Conservation (phyloP, 2,888 invertebrate species). For the Ophion obscuratus region DNA sequence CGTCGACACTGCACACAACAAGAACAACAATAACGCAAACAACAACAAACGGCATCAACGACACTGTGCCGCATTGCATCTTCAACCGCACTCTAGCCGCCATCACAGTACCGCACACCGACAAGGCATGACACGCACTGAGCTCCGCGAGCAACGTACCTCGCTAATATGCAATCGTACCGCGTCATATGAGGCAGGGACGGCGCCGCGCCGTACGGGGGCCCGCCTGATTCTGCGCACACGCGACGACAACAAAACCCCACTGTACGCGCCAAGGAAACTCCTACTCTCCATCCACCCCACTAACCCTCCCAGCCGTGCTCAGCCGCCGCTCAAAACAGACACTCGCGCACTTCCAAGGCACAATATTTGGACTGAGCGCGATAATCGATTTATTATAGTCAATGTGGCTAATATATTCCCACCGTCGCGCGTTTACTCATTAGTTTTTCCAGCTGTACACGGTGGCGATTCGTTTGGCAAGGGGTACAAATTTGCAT, state of each 20-base stretch:
- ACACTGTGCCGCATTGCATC: constrained; percentile 79
- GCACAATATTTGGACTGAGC: constrained; percentile 38
- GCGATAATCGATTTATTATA: constrained; percentile 51
- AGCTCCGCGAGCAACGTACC: constrained; percentile 74
- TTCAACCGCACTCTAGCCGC: constrained; percentile 82
- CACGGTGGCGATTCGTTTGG: too few relatives aligned
- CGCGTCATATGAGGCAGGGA: constrained; percentile 42
- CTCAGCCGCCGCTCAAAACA: too few relatives aligned
- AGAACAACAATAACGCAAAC: constrained; percentile 77
- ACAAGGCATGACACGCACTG: constrained; percentile 82
- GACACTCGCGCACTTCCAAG: background rate
- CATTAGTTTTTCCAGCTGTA: background rate
- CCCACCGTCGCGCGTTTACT: constrained; percentile 14
- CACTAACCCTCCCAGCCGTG: too few relatives aligned
- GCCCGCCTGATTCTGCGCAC: constrained; percentile 58
- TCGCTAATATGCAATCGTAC: constrained; percentile 76
- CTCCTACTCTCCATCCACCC: background rate
- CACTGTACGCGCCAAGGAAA: background rate
- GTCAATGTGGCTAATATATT: constrained; percentile 30
- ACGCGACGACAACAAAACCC: constrained; percentile 41
- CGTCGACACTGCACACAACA: constrained; percentile 76
- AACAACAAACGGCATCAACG: constrained; percentile 74
- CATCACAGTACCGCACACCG: constrained; percentile 79
- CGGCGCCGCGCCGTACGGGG: constrained; percentile 34
- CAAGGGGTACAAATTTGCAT: background rate